Base-by-base conservation (phyloP, 1,140 invertebrate genomes). In the Akabosia matsudoensis region DNA sequence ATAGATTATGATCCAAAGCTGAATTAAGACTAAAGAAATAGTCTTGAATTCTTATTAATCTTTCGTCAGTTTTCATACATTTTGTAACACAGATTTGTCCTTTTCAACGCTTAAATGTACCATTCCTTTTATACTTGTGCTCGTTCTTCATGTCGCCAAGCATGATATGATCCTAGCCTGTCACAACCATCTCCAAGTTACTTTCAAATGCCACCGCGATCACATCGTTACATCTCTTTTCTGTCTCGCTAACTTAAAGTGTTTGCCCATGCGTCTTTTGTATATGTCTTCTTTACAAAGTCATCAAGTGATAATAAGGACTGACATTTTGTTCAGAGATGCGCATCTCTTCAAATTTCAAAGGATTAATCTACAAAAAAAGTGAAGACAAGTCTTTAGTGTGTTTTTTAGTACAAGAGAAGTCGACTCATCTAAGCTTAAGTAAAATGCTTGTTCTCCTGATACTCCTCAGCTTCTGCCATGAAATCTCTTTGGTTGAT, bases 331-430 rank as follows among this genome's bases (percentile, higher is more conserved):
- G 18, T n/a, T 10, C 37, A 45, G 61, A 67, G 61, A 67, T 67
- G 61, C 61, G 61, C 61, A 67, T 67, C 61, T 67, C 61, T 67
- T 67, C 61, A 67, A n/a, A 61, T 67, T 67, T 67, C 61, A 67
- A 67, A 67, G 28, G 61, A 67, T 67, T 67, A 67, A 67, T 67
- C 61, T 31, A 31, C 13, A 30, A 67, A n/a, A n/a, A n/a, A 61
- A 67, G 30, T 67, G 61, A 67, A 28, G 61, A 67, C 61, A 67
- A 67, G 61, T n/a, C n/a, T n/a, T n/a, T n/a, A n/a, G n/a, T n/a
- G n/a, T n/a, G n/a, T n/a, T n/a, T n/a, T n/a, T n/a, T n/a, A n/a
- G n/a, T n/a, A n/a, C n/a, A n/a, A n/a, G n/a, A n/a, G n/a, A n/a
- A n/a, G n/a, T n/a, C n/a, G n/a, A n/a, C n/a, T n/a, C n/a, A n/a